Base-by-base conservation (phyloP, 2,797 vertebrate species). In the Platalea minor region DNA sequence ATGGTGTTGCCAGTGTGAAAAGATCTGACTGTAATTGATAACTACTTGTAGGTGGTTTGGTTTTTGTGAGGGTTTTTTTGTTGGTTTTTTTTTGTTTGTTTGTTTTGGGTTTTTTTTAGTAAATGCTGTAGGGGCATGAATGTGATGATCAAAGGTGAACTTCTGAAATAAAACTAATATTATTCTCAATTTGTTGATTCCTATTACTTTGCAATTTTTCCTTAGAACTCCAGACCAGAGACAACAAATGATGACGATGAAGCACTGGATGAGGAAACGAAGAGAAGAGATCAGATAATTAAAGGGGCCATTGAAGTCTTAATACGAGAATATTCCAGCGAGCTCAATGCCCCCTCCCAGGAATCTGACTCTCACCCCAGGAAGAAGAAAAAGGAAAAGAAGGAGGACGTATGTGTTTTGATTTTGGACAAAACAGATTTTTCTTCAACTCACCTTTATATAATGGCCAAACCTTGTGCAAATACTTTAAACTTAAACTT, bases 351-450 rank as follows among this genome's bases (percentile, higher is more conserved):
- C 57, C 99, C 99, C 10, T 99, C 99, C 56, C 98, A 98, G 97
- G 99, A 99, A 72, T 99, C 99, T 61, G 99, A 99, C 91, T 98
- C 99, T 85, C 99, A 99, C 75, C 99, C 99, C 54, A 98, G 99
- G 96, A 99, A 99, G 98, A 99, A 99, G 96, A 99, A 98, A 98
- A 99, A 99, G 96, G 99, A 99, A 98, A 99, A 99, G 98, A 99
- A 99, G 97, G 99, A 99, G 97, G 99, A 99, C 98, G 99, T 99
- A 98, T 94, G 97, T 97, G 98, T 98, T 97, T 96, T 98, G 96
- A 97, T 97, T 98, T 98, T 97, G 98, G 97, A 97, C 95, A 97
- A 91, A 92, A 91, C 92, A 95, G 90, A 97, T 94, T 97, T 97
- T 97, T 96, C 95, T 97, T 86, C 88, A 95, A 29, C 97, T 97